Base-by-base conservation (phyloP, 2,113 vertebrate genomes). In the Motacilla alba region DNA sequence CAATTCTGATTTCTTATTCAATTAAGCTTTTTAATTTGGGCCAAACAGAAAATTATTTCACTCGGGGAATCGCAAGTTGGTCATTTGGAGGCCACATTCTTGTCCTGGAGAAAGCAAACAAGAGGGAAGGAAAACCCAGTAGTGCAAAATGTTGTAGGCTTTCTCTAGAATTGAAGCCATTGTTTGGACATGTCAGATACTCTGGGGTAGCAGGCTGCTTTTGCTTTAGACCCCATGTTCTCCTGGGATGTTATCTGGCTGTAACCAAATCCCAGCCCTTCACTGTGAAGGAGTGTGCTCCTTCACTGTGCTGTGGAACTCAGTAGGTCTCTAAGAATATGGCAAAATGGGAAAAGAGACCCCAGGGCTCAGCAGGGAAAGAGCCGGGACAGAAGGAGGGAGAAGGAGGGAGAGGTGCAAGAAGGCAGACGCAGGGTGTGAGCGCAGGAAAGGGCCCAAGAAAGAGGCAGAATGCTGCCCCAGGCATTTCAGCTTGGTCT, bases 391-490 rank as follows among this genome's bases (percentile, higher is more conserved):
- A 46, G 30, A 24, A 90, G 21, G 33, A 90, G 8, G 23, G 35
- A 91, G 21, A 24, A 88, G 17, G 35, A 83, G 8, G 16, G 35
- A 91, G 21, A 80, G 13, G 14, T 31, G 7, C 28, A 30, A 31
- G 76, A 35, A 59, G 46, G 53, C 3, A 5, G n/a, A 23, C 30
- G 23, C 1, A 5, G 22, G 13, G 17, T 35, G 15, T 0, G 0
- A 81, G 52, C 0, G 0, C 2, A 20, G 76, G 49, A 70, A 59
- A 21, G 41, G 31, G 17, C 50, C 70, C 1, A 0, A 63, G 63
- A 62, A 66, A 67, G 64, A 4, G 2, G 35, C 23, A 1, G 41
- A 77, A 41, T 7, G 9, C 1, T 8, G 43, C 21, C 13, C 1
- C 41, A 43, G 47, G 33, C 26, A 21, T 53, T 18, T 28, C 9